Conservation (phyloP, 1,140 invertebrate genomes). For the Dendroctonus valens region DNA sequence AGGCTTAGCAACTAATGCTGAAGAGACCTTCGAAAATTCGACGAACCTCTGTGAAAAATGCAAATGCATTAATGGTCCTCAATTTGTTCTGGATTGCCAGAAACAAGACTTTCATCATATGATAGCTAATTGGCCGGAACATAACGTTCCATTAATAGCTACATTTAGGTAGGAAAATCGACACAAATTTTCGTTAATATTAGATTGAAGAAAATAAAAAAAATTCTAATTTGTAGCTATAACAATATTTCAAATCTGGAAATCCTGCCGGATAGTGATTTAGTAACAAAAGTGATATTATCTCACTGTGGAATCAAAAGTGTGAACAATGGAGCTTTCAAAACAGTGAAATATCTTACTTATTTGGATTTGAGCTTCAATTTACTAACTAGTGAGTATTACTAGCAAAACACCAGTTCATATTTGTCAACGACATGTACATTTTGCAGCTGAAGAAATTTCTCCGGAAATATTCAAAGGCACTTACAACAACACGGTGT, state of each 20-base stretch:
- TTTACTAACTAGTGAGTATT: slow-evolving; percentile 57
- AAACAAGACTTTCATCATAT: slow-evolving; percentile 49
- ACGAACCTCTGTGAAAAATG: slow-evolving; percentile 42
- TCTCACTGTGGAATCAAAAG: slow-evolving; percentile 55
- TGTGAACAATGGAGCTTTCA: slow-evolving; percentile 64
- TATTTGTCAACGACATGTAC: neutral
- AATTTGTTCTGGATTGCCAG: slow-evolving; percentile 47
- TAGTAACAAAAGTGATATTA: slow-evolving; percentile 48
- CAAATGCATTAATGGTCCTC: slow-evolving; percentile 30
- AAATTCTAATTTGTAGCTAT: slow-evolving; percentile 28
- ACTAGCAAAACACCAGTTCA: neutral
- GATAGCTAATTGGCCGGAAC: slow-evolving; percentile 50
- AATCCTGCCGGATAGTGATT: slow-evolving; percentile 49
- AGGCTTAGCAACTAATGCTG: neutral
- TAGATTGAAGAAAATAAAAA: no score
- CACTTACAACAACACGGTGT: slow-evolving; percentile 56
- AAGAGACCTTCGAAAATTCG: slow-evolving; percentile 39
- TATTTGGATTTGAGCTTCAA: slow-evolving; percentile 73
- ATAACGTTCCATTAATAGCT: slow-evolving; percentile 46
- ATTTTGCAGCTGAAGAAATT: slow-evolving; percentile 38
- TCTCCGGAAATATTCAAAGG: slow-evolving; percentile 60
- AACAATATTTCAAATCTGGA: slow-evolving; percentile 51
- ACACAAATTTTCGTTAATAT: no score
- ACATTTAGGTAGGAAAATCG: slow-evolving; percentile 48
- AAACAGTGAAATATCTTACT: slow-evolving; percentile 61